Evolutionary conservation across 2,797 vertebrate species (phyloP).

Genomic region (Megaceryle alcyon): DNA sequence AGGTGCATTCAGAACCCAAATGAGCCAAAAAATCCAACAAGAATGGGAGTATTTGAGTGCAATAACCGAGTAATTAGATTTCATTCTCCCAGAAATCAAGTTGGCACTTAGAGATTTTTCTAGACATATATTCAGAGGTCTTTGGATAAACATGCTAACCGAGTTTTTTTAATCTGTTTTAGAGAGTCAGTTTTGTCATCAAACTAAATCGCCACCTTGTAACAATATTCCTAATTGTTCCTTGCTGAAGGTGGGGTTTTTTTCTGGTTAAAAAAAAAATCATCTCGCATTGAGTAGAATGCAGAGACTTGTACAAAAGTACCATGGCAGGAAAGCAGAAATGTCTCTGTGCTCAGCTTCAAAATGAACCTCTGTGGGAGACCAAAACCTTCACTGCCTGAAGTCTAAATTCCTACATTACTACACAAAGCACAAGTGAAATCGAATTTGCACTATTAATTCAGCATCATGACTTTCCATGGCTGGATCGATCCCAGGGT

Average conservation of each 20-base stretch:
- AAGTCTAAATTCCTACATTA: not conserved
- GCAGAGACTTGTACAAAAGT: not conserved
- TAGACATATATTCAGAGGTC: not conserved
- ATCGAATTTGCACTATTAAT: not conserved
- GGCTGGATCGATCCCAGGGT: not conserved
- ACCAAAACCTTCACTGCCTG: not conserved
- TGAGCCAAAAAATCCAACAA: not conserved
- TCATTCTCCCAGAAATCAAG: not conserved
- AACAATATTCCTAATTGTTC: not conserved
- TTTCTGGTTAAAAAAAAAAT: not conserved
- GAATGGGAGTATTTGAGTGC: constrained; percentile 9
- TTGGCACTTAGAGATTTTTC: not conserved
- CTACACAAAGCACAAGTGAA: not conserved
- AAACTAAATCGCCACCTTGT: not conserved
- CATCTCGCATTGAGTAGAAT: not conserved
- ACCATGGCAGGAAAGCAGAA: not conserved
- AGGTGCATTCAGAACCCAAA: constrained; percentile 1
- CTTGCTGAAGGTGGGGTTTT: not conserved
- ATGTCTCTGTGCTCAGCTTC: not conserved
- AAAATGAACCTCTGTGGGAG: not conserved
- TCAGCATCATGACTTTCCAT: not conserved
- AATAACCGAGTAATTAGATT: not conserved
- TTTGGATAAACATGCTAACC: not conserved
- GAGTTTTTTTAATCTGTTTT: not conserved
- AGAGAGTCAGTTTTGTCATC: not conserved